phyloP scores from a whole-genome alignment of 2,797 vertebrate species.

The Phalloptychus januarius region DNA sequence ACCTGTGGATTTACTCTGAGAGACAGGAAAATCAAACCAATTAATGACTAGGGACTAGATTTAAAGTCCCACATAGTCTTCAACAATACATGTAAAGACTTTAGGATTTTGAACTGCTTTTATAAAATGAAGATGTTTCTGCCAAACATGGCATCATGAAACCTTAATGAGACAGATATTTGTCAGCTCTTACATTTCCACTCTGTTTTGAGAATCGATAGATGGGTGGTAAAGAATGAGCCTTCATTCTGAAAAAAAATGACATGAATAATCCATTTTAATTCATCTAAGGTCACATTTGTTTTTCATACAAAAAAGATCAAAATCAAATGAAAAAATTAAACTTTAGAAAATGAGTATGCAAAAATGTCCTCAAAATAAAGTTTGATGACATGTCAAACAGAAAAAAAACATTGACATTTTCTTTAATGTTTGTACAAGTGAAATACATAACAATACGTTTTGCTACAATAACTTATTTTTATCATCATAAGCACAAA shows the following conservation, averaged over 20 bases:
- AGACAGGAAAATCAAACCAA: not conserved
- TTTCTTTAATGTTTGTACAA: not conserved
- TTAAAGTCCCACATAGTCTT: not conserved
- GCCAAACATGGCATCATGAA: not conserved
- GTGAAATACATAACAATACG: not conserved
- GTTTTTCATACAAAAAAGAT: not conserved
- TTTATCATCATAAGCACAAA: not conserved
- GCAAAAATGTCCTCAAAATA: not conserved
- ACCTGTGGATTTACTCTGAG: slow-evolving; percentile 80
- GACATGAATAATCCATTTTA: not conserved
- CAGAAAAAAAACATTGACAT: not conserved
- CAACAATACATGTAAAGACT: not conserved
- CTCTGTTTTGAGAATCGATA: slow-evolving; percentile 88
- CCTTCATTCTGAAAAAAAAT: slow-evolving; percentile 85
- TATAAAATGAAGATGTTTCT: not conserved
- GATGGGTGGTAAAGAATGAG: slow-evolving; percentile 87
- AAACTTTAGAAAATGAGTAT: not conserved
- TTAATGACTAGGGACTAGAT: not conserved
- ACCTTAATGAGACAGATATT: not conserved
- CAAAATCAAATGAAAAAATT: not conserved
- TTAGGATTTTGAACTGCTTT: not conserved
- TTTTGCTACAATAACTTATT: not conserved
- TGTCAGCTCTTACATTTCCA: slow-evolving; percentile 87
- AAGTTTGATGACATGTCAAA: not conserved
- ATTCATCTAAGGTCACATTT: not conserved